Conservation (phyloP, 2,797 vertebrate species). For the Enteromius unitaeniatus region DNA sequence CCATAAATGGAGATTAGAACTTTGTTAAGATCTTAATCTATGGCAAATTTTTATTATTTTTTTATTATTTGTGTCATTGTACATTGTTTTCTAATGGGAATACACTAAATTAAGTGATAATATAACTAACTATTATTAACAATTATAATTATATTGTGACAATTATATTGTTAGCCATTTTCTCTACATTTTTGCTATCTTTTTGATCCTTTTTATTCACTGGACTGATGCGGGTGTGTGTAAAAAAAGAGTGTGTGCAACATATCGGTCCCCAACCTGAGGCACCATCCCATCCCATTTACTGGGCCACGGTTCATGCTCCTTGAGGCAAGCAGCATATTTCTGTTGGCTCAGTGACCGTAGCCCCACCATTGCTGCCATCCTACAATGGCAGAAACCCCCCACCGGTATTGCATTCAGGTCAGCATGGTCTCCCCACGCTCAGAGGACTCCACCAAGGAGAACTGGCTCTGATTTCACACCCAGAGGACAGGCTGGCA, state of each 20-base stretch:
- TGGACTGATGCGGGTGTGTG: not conserved
- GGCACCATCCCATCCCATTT: slow-evolving; percentile 56
- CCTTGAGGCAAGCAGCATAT: slow-evolving; percentile 71
- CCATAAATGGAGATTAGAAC: slow-evolving; percentile 40
- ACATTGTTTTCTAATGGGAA: slow-evolving; percentile 36
- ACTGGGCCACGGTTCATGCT: slow-evolving; percentile 63
- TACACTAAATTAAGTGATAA: slow-evolving; percentile 18
- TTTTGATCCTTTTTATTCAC: not conserved
- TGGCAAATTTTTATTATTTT: not conserved
- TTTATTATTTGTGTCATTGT: slow-evolving; percentile 11
- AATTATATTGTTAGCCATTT: not conserved
- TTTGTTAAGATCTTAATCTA: slow-evolving; percentile 52
- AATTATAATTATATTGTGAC: not conserved
- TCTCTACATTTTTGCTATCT: not conserved
- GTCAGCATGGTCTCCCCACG: slow-evolving; percentile 45
- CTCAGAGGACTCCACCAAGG: slow-evolving; percentile 51
- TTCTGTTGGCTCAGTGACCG: slow-evolving; percentile 69
- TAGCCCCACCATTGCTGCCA: slow-evolving; percentile 69
- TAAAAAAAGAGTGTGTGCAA: slow-evolving; percentile 30
- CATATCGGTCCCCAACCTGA: slow-evolving; percentile 21
- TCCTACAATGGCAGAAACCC: slow-evolving; percentile 66
- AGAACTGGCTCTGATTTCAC: slow-evolving; percentile 59
- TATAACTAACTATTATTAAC: not conserved
- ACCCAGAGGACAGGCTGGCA: slow-evolving; percentile 60
- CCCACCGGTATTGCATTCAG: slow-evolving; percentile 64